Evolutionary conservation across 2,888 invertebrate genomes (phyloP).

Genomic region (Drosophila greeni): DNA sequence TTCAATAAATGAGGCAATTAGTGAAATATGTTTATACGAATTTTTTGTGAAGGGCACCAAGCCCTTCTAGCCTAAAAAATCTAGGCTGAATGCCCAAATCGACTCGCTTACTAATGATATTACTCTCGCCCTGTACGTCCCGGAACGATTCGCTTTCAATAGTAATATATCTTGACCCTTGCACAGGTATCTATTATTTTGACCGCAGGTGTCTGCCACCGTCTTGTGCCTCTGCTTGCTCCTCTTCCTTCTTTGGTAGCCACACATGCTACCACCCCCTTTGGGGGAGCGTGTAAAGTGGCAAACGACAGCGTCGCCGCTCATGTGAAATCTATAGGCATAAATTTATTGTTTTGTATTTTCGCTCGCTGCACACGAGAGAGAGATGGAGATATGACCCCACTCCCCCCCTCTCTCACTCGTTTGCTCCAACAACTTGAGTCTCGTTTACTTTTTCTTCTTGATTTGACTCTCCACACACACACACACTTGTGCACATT

Average conservation of each 20-base stretch:
- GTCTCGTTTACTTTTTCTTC: constrained; percentile 24
- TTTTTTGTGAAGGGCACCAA: too few relatives aligned
- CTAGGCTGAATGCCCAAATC: not conserved
- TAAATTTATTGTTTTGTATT: constrained; percentile 71
- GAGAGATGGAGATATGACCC: constrained; percentile 19
- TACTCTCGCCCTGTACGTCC: not conserved
- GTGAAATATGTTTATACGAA: not conserved
- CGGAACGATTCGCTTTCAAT: not conserved
- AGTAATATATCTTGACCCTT: too few relatives aligned
- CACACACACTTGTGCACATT: constrained; percentile 9
- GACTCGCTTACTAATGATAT: not conserved
- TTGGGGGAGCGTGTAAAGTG: constrained; percentile 43
- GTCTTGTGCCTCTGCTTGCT: constrained; percentile 32
- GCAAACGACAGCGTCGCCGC: constrained; percentile 37
- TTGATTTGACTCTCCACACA: constrained; percentile 22
- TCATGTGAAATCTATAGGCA: constrained; percentile 70
- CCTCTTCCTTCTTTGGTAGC: constrained; percentile 9
- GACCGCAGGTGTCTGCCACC: constrained; percentile 36
- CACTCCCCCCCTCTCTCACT: constrained; percentile 4
- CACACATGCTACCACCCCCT: constrained; percentile 12
- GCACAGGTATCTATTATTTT: not conserved
- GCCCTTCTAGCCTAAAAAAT: not conserved
- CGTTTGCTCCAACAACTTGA: constrained; percentile 4
- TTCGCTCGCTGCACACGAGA: constrained; percentile 28
- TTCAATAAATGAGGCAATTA: not conserved